Evolutionary conservation across 2,797 vertebrate species (phyloP), one percentile per base, ranked within the genome.

Genomic region (Gouania willdenowi): DNA sequence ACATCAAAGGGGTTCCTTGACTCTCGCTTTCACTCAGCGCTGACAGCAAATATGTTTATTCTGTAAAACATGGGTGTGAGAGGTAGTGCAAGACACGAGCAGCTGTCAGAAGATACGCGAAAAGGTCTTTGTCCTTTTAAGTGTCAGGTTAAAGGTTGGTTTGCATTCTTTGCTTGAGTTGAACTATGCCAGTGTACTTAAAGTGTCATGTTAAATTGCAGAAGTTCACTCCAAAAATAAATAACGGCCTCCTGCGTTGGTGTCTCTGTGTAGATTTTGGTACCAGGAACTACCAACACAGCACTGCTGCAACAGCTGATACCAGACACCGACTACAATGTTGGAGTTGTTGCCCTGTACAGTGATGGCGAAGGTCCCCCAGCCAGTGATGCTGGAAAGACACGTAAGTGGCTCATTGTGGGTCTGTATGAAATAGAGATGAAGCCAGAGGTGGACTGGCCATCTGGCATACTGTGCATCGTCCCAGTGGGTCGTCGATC

Each of bases 271-370:
- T 41, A 99, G 97, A 14, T 94, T 38, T 42, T 96, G 70, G 91
- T 98, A 59, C 91, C 92, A 30, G 93, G 88, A 25, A 90, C 82
- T 45, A 88, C 86, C 50, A 90, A 84, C 49, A 92, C 87, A 0
- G 70, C 93, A 22, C 30, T 93, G 30, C 72, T 99, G 78, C 82
- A 93, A 55, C 85, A 91, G 55, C 87, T 99, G 56, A 51, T 80
- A 41, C 92, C 97, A 2, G 84, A 98, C 69, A 98, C 92, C 0
- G 71, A 79, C 4, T 99, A 98, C 66, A 91, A 91, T 2, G 90
- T 98, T 31, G 89, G 87, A 20, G 91, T 99, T 9, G 74, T 94
- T 41, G 91, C 95, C 27, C 51, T 98, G 8, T 99, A 99, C 39
- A 78, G 90, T 0, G 95, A 98, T 2, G 96, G 95, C 22, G 95